Base-by-base conservation (phyloP, 2,797 vertebrate species). In the Hemibagrus guttatus region DNA sequence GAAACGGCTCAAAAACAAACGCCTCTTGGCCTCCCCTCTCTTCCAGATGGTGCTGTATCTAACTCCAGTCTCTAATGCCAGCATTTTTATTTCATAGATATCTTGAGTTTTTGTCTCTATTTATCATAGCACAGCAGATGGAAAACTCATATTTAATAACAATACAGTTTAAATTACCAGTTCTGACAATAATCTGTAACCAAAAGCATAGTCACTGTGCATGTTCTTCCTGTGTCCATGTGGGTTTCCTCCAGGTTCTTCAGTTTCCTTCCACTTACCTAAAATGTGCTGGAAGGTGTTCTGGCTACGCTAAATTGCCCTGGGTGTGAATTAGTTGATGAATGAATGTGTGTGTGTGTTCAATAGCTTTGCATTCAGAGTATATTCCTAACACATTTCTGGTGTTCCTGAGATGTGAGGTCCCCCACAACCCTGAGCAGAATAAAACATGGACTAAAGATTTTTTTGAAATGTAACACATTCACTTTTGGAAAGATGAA, bases 31-130 rank as follows among this genome's bases (percentile, higher is more conserved):
- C 39, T 79, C 64, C 39, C 58, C 79, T 88, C 58, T 86, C 74
- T 89, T 87, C 90, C 86, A 91, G 88, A 89, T 89, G 88, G 76
- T 87, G 81, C 66, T 75, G 42, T 71, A 85, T 88, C 80, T 85
- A 83, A 85, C 79, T 86, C 72, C 49, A 63, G 64, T 61, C 49
- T 63, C 83, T 71, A 54, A 87, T 87, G 84, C 89, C 89, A 89
- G 78, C 86, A 81, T 69, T 85, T 83, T 80, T 76, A 84, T 90
- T 87, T 86, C 58, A 52, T 75, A 9, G n/a, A 13, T 63, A 42
- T 79, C 52, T 82, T 82, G 23, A 23, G 13, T 84, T 68, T 56
- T 35, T 72, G 71, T 84, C 56, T 72, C 64, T 75, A 54, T 76
- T 69, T 80, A 46, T 26, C 64, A 74, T 54, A 84, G 66, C 17